Evolutionary conservation across 2,797 vertebrate genomes (phyloP).

Genomic region (Sparidentex hasta): DNA sequence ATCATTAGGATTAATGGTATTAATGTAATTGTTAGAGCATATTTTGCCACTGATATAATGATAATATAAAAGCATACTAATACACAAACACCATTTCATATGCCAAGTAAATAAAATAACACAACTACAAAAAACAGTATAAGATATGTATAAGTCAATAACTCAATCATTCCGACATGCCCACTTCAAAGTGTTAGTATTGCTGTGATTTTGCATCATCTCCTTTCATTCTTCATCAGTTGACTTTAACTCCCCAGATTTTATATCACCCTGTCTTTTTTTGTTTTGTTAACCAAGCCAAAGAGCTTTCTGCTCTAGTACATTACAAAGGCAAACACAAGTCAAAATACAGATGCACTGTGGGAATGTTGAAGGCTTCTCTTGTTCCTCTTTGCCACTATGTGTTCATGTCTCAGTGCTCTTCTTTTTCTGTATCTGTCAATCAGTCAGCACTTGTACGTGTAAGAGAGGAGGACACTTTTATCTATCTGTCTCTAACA

Average conservation of each 20-base stretch:
- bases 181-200: background rate
- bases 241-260: background rate
- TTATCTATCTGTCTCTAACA: conserved; percentile 60
- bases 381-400: conserved; percentile 19
- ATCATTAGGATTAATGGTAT: too few relatives aligned
- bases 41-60: too few relatives aligned
- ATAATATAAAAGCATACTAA: too few relatives aligned
- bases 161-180: too few relatives aligned
- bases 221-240: background rate
- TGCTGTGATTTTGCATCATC: background rate
- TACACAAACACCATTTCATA: too few relatives aligned
- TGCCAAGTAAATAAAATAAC: too few relatives aligned
- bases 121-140: too few relatives aligned
- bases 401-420: conserved; percentile 29
- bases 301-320: conserved; percentile 3
- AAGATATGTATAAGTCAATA: too few relatives aligned
- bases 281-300: background rate
- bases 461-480: conserved; percentile 30
- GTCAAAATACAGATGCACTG: background rate
- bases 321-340: background rate
- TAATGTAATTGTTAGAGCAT: too few relatives aligned
- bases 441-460: conserved; percentile 34
- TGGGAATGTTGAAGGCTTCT: conserved; percentile 17
- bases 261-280: background rate
- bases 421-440: conserved; percentile 24